Base-by-base conservation (phyloP, 1,140 invertebrate species). In the Polyergus mexicanus region DNA sequence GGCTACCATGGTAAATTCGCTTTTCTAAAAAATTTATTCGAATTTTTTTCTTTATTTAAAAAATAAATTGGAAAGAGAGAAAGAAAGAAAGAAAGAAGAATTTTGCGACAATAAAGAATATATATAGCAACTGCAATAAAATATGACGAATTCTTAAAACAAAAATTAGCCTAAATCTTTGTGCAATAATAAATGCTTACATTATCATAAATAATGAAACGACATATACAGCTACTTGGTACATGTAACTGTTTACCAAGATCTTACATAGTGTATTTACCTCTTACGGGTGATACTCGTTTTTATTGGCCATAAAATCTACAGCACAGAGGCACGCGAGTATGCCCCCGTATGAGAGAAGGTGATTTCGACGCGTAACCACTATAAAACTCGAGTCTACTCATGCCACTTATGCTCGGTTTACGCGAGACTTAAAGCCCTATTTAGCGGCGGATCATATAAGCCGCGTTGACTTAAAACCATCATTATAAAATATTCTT, bases 261-360 rank as follows among this genome's bases (percentile, higher is more conserved):
- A 22, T 56, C 35, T 47, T 69, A 58, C 35, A 28, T 54, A 58
- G 28, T 63, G 54, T 47, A 54, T n/a, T 7, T 72, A 72, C 68
- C 87, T 65, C 68, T 74, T 54, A 47, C 28, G 32, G 19, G 51
- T 19, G 74, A 84, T 88, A 66, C 28, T 58, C 87, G 44, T 47
- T 88, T 88, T 88, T 84, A 88, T 88, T 60, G 19, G n/a, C 51
- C 58, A 25, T 88, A 88, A 88, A 88, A 60, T 62, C 41, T 28
- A 8, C 41, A 72, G 35, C 16, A 51, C 63, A 60, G 28, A 84
- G 58, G 76, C 71, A 54, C 38, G 47, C 25, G 83, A 56, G 44
- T n/a, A 11, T 32, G 32, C 47, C 60, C 32, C 51, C 16, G 41
- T 32, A 51, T 19, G 35, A 35, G 38, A 62, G 41, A n/a, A 62